Percentiles rank a stretch among this genome's conserved stretches.
These are phyloP conservation scores for Glyphotaelius pellucidus DNA, from an alignment of 2,888 invertebrate species.

Conservation along the genomic window DNA sequence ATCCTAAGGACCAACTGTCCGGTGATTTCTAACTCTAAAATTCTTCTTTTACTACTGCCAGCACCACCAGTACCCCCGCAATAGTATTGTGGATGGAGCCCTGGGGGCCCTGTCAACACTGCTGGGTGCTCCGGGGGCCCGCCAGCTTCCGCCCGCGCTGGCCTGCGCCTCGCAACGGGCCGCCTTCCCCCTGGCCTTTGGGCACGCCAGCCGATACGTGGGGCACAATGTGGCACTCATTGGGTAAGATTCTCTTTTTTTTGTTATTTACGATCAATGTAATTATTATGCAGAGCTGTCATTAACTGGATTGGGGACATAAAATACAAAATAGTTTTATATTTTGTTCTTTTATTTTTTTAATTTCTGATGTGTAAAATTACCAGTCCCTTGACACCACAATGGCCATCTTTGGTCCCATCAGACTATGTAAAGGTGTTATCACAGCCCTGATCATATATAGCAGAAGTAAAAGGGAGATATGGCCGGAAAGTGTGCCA, in stretches of 20 bases:
- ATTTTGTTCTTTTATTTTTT: neutral
- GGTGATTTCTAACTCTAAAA: neutral
- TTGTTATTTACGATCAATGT: neutral
- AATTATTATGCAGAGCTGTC: neutral
- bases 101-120: constrained; percentile 75
- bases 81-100: constrained; percentile 76
- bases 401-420: neutral
- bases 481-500: too few relatives aligned
- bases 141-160: constrained; percentile 75
- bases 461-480: too few relatives aligned
- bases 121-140: constrained; percentile 58
- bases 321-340: neutral
- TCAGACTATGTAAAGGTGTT: neutral
- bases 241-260: constrained; percentile 80
- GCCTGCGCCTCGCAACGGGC: constrained; percentile 85
- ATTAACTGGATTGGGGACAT: too few relatives aligned
- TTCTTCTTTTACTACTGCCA: constrained; percentile 68
- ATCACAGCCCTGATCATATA: neutral
- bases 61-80: constrained; percentile 81
- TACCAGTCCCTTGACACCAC: neutral
- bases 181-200: constrained; percentile 94
- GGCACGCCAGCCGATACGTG: constrained; percentile 92
- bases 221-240: constrained; percentile 89
- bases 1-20: neutral
- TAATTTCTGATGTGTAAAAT: neutral